Conservation (phyloP, 2,888 invertebrate genomes). For the Bombylius major region DNA sequence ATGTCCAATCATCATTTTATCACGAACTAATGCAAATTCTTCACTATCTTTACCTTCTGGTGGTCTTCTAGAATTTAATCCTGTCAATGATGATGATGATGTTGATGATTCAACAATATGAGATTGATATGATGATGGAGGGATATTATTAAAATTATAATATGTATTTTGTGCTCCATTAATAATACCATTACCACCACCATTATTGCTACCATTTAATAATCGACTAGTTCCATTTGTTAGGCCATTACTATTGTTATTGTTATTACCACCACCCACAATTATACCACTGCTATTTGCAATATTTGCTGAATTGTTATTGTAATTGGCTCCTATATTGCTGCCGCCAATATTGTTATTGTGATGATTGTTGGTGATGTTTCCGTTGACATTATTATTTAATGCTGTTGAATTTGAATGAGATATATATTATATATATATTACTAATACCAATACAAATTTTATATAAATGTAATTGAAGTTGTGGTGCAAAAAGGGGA, state of each 20-base stretch:
- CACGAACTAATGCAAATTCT: constrained; percentile 43
- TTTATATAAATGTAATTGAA: too few relatives aligned
- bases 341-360: neutral
- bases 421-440: neutral
- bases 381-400: constrained; percentile 2
- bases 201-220: constrained; percentile 20
- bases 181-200: neutral
- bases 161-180: too few relatives aligned
- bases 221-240: constrained; percentile 9
- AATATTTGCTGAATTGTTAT: neutral
- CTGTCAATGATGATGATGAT: constrained; percentile 23
- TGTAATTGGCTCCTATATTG: neutral
- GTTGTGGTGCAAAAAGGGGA: too few relatives aligned
- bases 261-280: neutral
- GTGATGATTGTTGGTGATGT: neutral
- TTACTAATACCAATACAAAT: too few relatives aligned
- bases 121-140: neutral
- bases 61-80: constrained; percentile 35
- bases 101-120: constrained; percentile 8
- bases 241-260: constrained; percentile 8
- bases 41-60: constrained; percentile 78
- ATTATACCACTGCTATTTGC: neutral
- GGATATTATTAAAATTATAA: too few relatives aligned
- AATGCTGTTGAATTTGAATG: neutral
- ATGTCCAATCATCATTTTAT: constrained; percentile 25